Percentiles rank a stretch among this genome's conserved stretches.
These are phyloP conservation scores for Scolopax mira DNA, from an alignment of 2,113 vertebrate genomes.

Conservation along the genomic window DNA sequence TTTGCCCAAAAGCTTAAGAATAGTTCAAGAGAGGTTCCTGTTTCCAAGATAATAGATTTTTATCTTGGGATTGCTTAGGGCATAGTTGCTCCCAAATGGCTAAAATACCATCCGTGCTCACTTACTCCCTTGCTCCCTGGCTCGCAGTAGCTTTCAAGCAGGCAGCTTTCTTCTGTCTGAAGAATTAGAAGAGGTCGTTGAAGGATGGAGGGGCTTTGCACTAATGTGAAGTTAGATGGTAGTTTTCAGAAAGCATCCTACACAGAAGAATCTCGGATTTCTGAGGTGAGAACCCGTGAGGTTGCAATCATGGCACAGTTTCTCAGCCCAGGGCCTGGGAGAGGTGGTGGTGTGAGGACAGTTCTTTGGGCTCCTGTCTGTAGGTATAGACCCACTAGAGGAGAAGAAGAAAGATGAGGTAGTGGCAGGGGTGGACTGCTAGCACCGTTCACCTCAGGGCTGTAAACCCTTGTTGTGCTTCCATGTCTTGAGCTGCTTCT, in stretches of 20 bases:
- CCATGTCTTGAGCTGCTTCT: not conserved
- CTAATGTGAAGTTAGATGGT: not conserved
- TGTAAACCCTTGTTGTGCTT: not conserved
- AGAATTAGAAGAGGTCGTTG: not conserved
- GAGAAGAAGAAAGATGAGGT: not conserved
- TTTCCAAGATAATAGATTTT: constrained; percentile 8
- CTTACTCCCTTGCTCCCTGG: not conserved
- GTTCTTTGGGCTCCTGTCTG: not conserved
- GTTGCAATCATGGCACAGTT: not conserved
- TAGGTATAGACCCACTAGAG: no score
- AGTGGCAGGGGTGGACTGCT: not conserved
- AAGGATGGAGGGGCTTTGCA: not conserved
- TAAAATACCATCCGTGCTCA: not conserved
- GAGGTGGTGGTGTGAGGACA: not conserved
- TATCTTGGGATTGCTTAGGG: not conserved
- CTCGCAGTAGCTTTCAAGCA: not conserved
- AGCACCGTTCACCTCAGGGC: not conserved
- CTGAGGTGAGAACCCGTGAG: not conserved
- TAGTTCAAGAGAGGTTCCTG: not conserved
- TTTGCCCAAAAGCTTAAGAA: not conserved
- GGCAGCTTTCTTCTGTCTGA: not conserved
- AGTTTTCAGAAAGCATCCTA: not conserved
- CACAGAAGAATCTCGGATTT: not conserved
- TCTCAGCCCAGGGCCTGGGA: not conserved
- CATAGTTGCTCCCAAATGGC: not conserved